Evolutionary conservation across 2,113 vertebrate species (phyloP), one percentile per base, ranked within the genome.

Genomic region (Bufo bufo): DNA sequence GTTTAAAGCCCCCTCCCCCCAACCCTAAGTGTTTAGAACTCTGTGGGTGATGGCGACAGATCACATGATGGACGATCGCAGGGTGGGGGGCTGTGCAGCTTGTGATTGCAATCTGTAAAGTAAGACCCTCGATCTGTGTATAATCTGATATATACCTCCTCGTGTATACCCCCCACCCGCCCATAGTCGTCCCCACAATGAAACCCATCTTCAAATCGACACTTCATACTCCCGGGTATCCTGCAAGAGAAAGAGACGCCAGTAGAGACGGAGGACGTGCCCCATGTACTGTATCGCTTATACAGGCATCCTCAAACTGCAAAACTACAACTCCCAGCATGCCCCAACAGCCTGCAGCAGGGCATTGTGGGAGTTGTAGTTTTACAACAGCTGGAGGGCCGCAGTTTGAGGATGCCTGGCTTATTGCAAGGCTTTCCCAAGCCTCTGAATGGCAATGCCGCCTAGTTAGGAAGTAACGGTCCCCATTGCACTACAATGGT

Each of bases 191-290:
- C 87, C 65, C 63, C 69, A 54, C 12, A 78, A 78, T n/a, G 65
- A 58, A 50, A 56, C 13, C 54, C 77, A 69, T 87, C 84, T 65
- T 96, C 93, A 97, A 94, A 97, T 97, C 90, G 97, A 97, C 56
- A 97, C 97, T 92, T 97, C 97, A 85, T 97, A 97, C 88, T 97
- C 97, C 92, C 96, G 93, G 17, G 96, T 97, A 91, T 97, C 97
- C 97, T 97, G 91, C 72, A 85, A 91, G 88, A 90, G 78, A 91
- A 80, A 77, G 47, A 79, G 20, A 47, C 11, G 45, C 65, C 43
- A 65, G 0, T 63, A 13, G 43, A 49, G 10, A 33, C 11, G 43
- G 14, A 10, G 14, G 6, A 10, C 4, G 13, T 14, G 12, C 10
- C 4, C 17, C 12, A 74, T 1, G 1, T 17, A 8, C 66, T 6